Evolutionary conservation across 2,888 invertebrate species (phyloP).

Genomic region (Clepsis dumicolana): DNA sequence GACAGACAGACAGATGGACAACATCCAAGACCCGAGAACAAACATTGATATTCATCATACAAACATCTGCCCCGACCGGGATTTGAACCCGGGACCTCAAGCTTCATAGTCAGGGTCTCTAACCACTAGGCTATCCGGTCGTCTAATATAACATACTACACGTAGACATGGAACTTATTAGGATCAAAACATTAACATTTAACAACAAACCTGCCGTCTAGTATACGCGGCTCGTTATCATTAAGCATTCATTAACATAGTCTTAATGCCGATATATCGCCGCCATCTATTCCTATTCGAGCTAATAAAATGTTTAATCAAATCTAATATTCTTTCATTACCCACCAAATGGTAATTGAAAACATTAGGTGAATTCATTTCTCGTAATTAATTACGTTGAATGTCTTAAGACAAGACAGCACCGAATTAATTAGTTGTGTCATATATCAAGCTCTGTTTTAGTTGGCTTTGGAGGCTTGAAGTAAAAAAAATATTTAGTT

Average conservation of each 20-base stretch:
- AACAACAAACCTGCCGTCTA: not conserved
- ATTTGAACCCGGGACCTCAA: no score
- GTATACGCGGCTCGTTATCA: not conserved
- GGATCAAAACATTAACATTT: not conserved
- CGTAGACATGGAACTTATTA: no score
- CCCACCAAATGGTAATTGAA: constrained; percentile 26
- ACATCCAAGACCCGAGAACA: no score
- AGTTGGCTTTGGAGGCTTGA: not conserved
- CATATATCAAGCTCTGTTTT: constrained; percentile 10
- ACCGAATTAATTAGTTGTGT: constrained; percentile 4
- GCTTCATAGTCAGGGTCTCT: no score
- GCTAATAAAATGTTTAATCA: constrained; percentile 24
- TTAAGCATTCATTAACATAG: constrained; percentile 14
- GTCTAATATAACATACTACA: no score
- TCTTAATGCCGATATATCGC: constrained; percentile 22
- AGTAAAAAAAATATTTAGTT: not conserved
- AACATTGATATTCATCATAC: no score
- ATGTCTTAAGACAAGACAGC: constrained; percentile 15
- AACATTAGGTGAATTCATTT: constrained; percentile 19
- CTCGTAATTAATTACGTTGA: constrained; percentile 20
- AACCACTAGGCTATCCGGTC: no score
- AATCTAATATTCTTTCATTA: constrained; percentile 21
- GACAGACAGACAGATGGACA: no score
- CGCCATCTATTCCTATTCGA: constrained; percentile 29
- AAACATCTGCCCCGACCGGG: no score